Percentiles rank a stretch among this genome's conserved stretches.
phyloP scores from a whole-genome alignment of 2,888 invertebrate genomes.

The Machimus rusticus region DNA sequence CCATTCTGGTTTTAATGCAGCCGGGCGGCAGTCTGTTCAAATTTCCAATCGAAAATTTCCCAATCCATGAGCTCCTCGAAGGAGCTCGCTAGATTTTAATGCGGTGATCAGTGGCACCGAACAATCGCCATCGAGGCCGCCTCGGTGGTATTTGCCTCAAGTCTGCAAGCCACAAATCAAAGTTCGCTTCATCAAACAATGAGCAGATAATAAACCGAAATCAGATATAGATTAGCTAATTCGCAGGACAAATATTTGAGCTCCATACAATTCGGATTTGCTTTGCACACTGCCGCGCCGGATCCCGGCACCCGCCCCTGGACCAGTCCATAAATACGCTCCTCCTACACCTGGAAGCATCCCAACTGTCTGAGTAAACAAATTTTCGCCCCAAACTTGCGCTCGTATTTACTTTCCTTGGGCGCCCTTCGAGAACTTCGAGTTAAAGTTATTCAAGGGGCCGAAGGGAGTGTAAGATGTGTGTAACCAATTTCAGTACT shows the following conservation, averaged over 20 bases:
- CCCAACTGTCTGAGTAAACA: slow-evolving; percentile 36
- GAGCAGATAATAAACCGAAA: slow-evolving; percentile 40
- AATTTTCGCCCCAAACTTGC: slow-evolving; percentile 25
- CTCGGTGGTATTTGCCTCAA: slow-evolving; percentile 20
- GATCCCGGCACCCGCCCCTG: background rate
- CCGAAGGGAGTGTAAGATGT: slow-evolving; percentile 16
- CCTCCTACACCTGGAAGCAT: slow-evolving; percentile 29
- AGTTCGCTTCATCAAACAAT: slow-evolving; percentile 41
- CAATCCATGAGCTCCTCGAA: background rate
- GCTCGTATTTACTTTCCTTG: slow-evolving; percentile 32
- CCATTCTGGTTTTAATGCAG: background rate
- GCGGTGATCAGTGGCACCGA: background rate
- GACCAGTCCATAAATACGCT: background rate
- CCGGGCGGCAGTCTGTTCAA: background rate
- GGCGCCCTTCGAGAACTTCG: slow-evolving; percentile 26
- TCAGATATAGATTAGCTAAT: slow-evolving; percentile 41
- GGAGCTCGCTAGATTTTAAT: background rate
- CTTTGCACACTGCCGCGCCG: slow-evolving; percentile 12
- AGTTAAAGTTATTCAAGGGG: slow-evolving; percentile 32
- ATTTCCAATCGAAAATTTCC: background rate
- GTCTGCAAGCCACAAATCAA: slow-evolving; percentile 38
- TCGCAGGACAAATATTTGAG: slow-evolving; percentile 38
- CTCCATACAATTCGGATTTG: slow-evolving; percentile 33
- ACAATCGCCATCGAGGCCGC: background rate
- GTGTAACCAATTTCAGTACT: slow-evolving; percentile 40